These are phyloP conservation scores for Eurois occulta DNA, from an alignment of 2,888 invertebrate species.

Conservation along the genomic window DNA sequence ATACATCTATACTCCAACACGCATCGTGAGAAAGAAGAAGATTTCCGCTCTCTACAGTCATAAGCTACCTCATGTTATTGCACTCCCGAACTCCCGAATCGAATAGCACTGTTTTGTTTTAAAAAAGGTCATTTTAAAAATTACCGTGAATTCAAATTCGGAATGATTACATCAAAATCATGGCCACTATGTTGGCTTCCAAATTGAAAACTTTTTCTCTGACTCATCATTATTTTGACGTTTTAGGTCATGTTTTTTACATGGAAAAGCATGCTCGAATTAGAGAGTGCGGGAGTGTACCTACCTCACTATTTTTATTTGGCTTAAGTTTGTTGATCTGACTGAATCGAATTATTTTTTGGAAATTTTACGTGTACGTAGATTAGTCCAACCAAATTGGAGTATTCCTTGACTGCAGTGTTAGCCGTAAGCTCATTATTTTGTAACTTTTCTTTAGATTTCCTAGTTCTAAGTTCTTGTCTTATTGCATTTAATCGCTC, in stretches of 20 bases:
- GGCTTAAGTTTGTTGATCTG: conserved; percentile 42
- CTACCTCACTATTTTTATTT: background rate
- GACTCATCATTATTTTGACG: background rate
- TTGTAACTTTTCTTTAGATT: background rate
- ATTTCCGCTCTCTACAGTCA: conserved; percentile 76
- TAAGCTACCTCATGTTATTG: conserved; percentile 59
- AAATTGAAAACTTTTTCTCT: background rate
- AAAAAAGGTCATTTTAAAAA: background rate
- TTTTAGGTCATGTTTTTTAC: background rate
- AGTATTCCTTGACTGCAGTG: background rate
- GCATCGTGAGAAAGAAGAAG: conserved; percentile 85
- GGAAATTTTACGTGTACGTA: conserved; percentile 4
- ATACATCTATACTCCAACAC: conserved; percentile 87
- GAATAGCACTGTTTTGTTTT: background rate
- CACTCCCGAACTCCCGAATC: background rate
- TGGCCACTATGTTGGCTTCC: background rate
- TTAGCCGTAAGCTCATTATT: background rate
- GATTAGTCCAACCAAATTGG: background rate
- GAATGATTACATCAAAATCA: background rate
- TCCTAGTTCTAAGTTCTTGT: conserved; percentile 1
- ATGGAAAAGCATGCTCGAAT: background rate
- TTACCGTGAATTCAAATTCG: background rate
- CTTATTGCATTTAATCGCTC: background rate
- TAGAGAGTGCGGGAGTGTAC: background rate
- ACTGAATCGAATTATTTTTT: background rate